phyloP scores from a whole-genome alignment of 2,888 invertebrate species.

The Lasiommata megera region DNA sequence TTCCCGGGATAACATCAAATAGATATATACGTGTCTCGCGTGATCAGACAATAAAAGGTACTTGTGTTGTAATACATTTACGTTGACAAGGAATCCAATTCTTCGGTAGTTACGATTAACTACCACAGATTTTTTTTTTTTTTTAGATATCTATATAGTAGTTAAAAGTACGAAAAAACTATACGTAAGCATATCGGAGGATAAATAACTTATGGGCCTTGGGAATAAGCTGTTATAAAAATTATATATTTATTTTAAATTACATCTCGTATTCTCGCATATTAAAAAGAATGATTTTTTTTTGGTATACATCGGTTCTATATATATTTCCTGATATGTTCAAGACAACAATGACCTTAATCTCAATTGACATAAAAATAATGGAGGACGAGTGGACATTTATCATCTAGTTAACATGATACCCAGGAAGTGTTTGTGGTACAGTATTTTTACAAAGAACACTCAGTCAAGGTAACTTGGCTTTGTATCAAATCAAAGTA shows the following conservation, averaged over 20 bases:
- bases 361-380: slow-evolving; percentile 51
- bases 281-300: too few species aligned
- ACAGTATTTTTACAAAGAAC: slow-evolving; percentile 51
- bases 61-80: not conserved
- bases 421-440: slow-evolving; percentile 54
- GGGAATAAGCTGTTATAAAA: too few species aligned
- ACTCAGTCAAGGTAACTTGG: slow-evolving; percentile 56
- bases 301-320: not conserved
- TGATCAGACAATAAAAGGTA: not conserved
- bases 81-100: not conserved
- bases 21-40: not conserved
- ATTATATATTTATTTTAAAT: too few species aligned
- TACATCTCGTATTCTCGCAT: too few species aligned
- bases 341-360: slow-evolving; percentile 48
- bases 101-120: too few species aligned
- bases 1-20: not conserved
- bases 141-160: too few species aligned
- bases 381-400: slow-evolving; percentile 52
- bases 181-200: too few species aligned
- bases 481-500: slow-evolving; percentile 44
- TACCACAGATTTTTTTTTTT: too few species aligned
- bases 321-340: not conserved
- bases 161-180: too few species aligned
- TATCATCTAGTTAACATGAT: slow-evolving; percentile 63
- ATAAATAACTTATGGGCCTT: too few species aligned